A percentile compares a stretch with the other conserved stretches of the same genome.
Evolutionary conservation across 1,140 invertebrate genomes (phyloP).

Genomic region (Patella vulgata): DNA sequence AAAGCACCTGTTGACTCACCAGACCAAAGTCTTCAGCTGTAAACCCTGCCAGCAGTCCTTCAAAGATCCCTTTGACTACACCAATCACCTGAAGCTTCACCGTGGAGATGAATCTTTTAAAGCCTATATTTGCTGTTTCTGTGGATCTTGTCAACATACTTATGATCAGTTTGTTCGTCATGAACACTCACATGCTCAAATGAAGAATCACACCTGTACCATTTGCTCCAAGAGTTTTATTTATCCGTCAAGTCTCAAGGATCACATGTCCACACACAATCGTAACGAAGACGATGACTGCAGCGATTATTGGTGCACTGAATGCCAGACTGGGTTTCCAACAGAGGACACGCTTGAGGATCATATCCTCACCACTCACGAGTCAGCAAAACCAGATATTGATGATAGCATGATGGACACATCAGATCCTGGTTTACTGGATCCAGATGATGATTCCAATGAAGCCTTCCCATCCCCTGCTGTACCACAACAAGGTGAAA

Average conservation of each 20-base stretch:
- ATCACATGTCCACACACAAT: slow-evolving; percentile 42
- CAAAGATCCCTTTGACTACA: slow-evolving; percentile 50
- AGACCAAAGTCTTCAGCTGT: slow-evolving; percentile 39
- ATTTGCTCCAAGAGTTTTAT: slow-evolving; percentile 47
- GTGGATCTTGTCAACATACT: slow-evolving; percentile 28
- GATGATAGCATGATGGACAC: too few relatives aligned
- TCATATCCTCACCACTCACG: slow-evolving; percentile 44
- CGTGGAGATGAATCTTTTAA: slow-evolving; percentile 37
- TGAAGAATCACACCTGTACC: slow-evolving; percentile 39
- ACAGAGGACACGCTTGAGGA: slow-evolving; percentile 37
- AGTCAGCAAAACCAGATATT: slow-evolving; percentile 9
- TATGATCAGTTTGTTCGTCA: slow-evolving; percentile 52
- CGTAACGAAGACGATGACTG: slow-evolving; percentile 12
- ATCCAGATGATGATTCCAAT: too few relatives aligned
- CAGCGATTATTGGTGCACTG: slow-evolving; percentile 52
- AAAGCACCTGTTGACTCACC: slow-evolving; percentile 51
- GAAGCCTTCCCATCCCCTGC: neutral
- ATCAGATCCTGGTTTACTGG: too few relatives aligned
- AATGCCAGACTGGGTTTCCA: slow-evolving; percentile 50
- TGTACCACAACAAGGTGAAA: slow-evolving; percentile 8
- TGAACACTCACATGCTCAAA: slow-evolving; percentile 51
- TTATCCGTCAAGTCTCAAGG: slow-evolving; percentile 37
- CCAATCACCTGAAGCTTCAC: slow-evolving; percentile 47
- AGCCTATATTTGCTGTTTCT: slow-evolving; percentile 51
- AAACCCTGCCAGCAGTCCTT: slow-evolving; percentile 43